A percentile compares a stretch with the other conserved stretches of the same genome.
These are phyloP conservation scores for Salvelinus sp. DNA, from an alignment of 2,113 vertebrate genomes.

Conservation along the genomic window DNA sequence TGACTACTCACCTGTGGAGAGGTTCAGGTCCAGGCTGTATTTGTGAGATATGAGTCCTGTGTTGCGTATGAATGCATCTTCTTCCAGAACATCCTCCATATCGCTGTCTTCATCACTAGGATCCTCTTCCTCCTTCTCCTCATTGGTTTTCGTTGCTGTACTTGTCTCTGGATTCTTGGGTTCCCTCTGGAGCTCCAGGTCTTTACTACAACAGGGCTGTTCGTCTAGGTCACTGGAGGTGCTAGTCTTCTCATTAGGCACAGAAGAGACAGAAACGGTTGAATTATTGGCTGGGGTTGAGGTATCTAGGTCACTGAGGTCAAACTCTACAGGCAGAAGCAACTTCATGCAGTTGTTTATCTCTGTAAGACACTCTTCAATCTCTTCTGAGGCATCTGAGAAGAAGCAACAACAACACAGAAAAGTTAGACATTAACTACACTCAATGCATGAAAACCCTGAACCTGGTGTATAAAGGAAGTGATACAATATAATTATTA, in stretches of 20 bases:
- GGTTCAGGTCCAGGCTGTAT: conserved; percentile 82
- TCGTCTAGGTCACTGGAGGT: not conserved
- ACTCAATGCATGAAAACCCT: not conserved
- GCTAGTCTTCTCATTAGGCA: not conserved
- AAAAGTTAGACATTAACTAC: not conserved
- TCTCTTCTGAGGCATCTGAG: conserved; percentile 79
- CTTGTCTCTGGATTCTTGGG: not conserved
- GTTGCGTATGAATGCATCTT: conserved; percentile 77
- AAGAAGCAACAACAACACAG: conserved; percentile 11
- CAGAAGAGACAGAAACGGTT: not conserved
- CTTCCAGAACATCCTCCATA: conserved; percentile 17
- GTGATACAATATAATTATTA: not conserved
- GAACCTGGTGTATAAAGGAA: no score
- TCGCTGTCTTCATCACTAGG: conserved; percentile 43
- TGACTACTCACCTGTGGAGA: conserved; percentile 77
- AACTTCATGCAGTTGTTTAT: conserved; percentile 87
- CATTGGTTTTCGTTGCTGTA: not conserved
- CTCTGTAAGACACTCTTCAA: conserved; percentile 79
- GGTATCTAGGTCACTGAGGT: conserved; percentile 9
- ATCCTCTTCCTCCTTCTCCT: not conserved
- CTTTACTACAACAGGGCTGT: conserved; percentile 81
- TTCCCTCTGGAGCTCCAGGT: conserved; percentile 45
- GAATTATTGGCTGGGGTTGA: not conserved
- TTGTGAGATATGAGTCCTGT: conserved; percentile 87
- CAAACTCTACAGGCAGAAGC: conserved; percentile 76